Conservation (phyloP, 2,113 vertebrate species). For the Forbesichthys agassizii region DNA sequence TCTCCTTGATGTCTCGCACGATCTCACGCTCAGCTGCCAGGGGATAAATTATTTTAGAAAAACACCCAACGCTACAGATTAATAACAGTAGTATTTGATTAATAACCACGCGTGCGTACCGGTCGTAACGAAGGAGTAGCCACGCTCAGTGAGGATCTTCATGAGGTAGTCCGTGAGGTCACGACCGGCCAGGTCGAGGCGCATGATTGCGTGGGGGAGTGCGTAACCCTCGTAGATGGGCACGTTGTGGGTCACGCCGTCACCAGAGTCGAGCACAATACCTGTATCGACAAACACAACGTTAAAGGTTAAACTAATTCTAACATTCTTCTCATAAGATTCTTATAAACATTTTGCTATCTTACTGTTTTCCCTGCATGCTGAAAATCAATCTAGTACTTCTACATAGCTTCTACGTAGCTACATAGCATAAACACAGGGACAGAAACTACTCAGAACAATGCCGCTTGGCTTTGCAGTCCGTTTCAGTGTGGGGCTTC, state of each 20-base stretch:
- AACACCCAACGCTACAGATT: too few relatives aligned
- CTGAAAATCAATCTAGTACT: too few relatives aligned
- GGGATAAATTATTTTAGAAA: too few relatives aligned
- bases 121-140: conserved; percentile 95
- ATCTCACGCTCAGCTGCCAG: conserved; percentile 91
- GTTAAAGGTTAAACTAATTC: too few relatives aligned
- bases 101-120: conserved; percentile 70
- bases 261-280: conserved; percentile 94
- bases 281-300: conserved; percentile 64
- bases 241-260: conserved; percentile 97
- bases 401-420: too few relatives aligned
- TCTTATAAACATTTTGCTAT: too few relatives aligned
- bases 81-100: neutral
- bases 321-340: too few relatives aligned
- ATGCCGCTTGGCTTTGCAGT: too few relatives aligned
- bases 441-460: too few relatives aligned
- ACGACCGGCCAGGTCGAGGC: conserved; percentile 92
- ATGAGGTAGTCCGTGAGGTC: conserved; percentile 97
- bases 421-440: too few relatives aligned
- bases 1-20: conserved; percentile 95
- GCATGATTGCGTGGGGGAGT: conserved; percentile 97
- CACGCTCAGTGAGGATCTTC: conserved; percentile 95
- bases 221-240: conserved; percentile 98
- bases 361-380: too few relatives aligned
- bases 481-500: too few relatives aligned